Conservation (phyloP, 2,888 invertebrate genomes). For the Colletes collaris region DNA sequence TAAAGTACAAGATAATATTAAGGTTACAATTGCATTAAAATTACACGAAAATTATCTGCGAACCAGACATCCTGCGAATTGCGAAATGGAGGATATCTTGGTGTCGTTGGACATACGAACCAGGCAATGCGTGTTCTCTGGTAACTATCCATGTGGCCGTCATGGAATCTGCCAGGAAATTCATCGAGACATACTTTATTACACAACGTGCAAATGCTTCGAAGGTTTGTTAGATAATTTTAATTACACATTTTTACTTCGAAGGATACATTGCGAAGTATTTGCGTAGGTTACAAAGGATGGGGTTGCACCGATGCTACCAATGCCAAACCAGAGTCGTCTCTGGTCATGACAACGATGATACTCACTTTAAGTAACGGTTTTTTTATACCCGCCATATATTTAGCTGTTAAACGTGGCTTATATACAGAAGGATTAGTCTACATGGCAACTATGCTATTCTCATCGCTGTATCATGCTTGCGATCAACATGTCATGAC, state of each 20-base stretch:
- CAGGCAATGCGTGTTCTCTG: constrained; percentile 82
- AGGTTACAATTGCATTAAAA: constrained; percentile 1
- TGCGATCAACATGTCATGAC: constrained; percentile 85
- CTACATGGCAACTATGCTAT: constrained; percentile 85
- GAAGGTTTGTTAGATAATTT: constrained; percentile 75
- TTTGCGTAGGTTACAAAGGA: constrained; percentile 84
- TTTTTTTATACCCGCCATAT: constrained; percentile 85
- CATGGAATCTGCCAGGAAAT: constrained; percentile 84
- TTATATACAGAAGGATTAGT: constrained; percentile 85
- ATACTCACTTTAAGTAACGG: constrained; percentile 85
- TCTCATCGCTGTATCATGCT: constrained; percentile 86
- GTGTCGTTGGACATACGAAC: constrained; percentile 82
- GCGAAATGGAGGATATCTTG: constrained; percentile 81
- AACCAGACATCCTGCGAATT: constrained; percentile 77
- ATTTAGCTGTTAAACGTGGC: constrained; percentile 83
- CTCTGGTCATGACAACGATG: constrained; percentile 79
- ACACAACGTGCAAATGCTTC: constrained; percentile 83
- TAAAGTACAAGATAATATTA: neutral
- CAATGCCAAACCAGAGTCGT: constrained; percentile 81
- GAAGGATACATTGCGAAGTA: constrained; percentile 8
- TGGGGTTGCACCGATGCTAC: constrained; percentile 85
- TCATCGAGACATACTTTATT: constrained; percentile 83
- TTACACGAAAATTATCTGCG: constrained; percentile 3
- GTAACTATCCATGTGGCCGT: constrained; percentile 81
- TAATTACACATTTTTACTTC: neutral